Percentiles rank a stretch among this genome's conserved stretches.
These are phyloP conservation scores for Vimba vimba DNA, from an alignment of 2,113 vertebrate species.

Conservation along the genomic window DNA sequence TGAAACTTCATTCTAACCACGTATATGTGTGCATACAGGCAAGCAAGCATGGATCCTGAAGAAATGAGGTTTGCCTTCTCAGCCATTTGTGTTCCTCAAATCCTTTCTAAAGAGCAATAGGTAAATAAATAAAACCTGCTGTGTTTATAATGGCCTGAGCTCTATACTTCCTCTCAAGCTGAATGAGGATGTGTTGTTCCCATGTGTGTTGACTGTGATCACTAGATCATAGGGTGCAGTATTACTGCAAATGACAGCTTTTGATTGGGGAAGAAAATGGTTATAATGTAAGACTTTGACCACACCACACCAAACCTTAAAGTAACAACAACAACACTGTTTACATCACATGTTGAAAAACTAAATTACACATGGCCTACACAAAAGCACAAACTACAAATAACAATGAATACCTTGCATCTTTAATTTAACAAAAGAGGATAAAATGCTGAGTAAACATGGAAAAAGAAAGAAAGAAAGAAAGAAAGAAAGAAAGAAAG, in stretches of 20 bases:
- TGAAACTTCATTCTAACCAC: not conserved
- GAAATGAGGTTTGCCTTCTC: not conserved
- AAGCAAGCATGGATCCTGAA: not conserved
- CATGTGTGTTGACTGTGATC: not conserved
- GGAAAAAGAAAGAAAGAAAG: not conserved
- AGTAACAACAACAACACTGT: too few species aligned
- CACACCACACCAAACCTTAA: not conserved
- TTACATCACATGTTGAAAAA: not conserved
- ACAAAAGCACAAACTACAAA: not conserved
- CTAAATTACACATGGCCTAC: not conserved
- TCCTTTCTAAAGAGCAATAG: not conserved
- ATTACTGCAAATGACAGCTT: slow-evolving; percentile 1
- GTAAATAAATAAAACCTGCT: not conserved
- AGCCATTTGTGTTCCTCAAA: not conserved
- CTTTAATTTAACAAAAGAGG: not conserved
- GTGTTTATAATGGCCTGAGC: not conserved
- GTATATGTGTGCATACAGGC: not conserved
- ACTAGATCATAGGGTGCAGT: not conserved
- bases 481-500: too few species aligned
- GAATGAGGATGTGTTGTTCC: not conserved
- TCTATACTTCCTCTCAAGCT: not conserved
- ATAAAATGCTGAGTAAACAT: not conserved
- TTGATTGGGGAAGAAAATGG: not conserved
- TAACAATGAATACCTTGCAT: not conserved
- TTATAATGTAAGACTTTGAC: slow-evolving; percentile 4